These are phyloP conservation scores for Xanthorhoe spadicearia DNA, from an alignment of 2,888 invertebrate species.

Conservation along the genomic window DNA sequence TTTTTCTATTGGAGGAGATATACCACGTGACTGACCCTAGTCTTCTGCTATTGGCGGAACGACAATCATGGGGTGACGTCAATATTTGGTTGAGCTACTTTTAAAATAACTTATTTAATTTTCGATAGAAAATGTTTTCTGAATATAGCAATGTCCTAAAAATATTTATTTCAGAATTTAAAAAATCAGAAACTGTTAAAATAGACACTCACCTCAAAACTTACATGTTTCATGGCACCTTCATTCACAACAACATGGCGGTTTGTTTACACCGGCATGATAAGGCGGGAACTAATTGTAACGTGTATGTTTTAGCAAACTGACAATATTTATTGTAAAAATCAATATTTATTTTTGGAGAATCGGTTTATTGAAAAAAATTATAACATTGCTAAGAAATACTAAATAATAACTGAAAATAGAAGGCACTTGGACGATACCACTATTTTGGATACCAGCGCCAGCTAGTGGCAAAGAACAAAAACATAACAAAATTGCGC, in stretches of 20 bases:
- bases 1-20: conserved; percentile 74
- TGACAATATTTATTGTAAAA: conserved; percentile 49
- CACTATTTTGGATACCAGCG: conserved; percentile 62
- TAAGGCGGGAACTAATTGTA: conserved; percentile 78
- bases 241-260: conserved; percentile 80
- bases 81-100: conserved; percentile 54
- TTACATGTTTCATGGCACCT: conserved; percentile 62
- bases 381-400: conserved; percentile 51
- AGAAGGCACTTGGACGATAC: conserved; percentile 74
- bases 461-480: conserved; percentile 55
- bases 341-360: conserved; percentile 55
- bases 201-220: conserved; percentile 52
- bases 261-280: conserved; percentile 86
- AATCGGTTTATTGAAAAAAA: conserved; percentile 67
- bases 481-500: conserved; percentile 54
- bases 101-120: conserved; percentile 18
- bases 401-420: conserved; percentile 49
- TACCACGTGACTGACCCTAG: conserved; percentile 80
- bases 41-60: conserved; percentile 71
- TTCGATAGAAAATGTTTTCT: neutral
- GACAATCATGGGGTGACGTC: conserved; percentile 59
- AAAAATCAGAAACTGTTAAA: conserved; percentile 14
- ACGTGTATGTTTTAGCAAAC: conserved; percentile 52
- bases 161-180: conserved; percentile 4
- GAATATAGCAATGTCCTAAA: neutral